Evolutionary conservation across 2,797 vertebrate species (phyloP).

Genomic region (Dryobates pubescens): DNA sequence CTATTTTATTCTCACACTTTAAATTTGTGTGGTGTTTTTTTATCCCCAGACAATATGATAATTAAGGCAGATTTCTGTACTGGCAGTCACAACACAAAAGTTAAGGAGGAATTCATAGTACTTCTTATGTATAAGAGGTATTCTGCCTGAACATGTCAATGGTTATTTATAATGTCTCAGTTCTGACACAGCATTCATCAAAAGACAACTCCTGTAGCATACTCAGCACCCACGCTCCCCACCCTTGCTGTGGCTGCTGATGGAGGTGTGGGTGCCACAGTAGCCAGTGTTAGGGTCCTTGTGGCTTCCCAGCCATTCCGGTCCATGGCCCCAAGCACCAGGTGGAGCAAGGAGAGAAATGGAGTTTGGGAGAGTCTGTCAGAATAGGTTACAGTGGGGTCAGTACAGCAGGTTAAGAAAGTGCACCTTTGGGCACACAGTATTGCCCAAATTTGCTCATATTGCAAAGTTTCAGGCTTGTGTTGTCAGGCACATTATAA

Average conservation of each 20-base stretch:
- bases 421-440: not conserved
- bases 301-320: not conserved
- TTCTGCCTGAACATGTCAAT: not conserved
- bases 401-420: not conserved
- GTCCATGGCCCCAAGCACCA: rapidly evolving
- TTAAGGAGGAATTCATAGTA: not conserved
- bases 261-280: rapidly evolving
- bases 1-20: not conserved
- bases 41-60: not conserved
- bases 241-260: not conserved
- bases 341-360: not conserved
- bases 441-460: not conserved
- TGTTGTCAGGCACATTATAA: not conserved
- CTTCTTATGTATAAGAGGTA: not conserved
- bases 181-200: not conserved
- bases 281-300: rapidly evolving
- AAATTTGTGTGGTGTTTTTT: not conserved
- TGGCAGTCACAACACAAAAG: conserved; percentile 29
- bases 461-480: not conserved
- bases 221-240: not conserved
- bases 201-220: not conserved
- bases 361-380: not conserved
- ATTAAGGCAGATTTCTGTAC: not conserved
- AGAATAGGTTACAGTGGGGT: not conserved
- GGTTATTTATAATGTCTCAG: conserved; percentile 38